Evolutionary conservation across 2,797 vertebrate genomes (phyloP), one percentile per base, ranked within the genome.

Genomic region (Diglossa cyanea): DNA sequence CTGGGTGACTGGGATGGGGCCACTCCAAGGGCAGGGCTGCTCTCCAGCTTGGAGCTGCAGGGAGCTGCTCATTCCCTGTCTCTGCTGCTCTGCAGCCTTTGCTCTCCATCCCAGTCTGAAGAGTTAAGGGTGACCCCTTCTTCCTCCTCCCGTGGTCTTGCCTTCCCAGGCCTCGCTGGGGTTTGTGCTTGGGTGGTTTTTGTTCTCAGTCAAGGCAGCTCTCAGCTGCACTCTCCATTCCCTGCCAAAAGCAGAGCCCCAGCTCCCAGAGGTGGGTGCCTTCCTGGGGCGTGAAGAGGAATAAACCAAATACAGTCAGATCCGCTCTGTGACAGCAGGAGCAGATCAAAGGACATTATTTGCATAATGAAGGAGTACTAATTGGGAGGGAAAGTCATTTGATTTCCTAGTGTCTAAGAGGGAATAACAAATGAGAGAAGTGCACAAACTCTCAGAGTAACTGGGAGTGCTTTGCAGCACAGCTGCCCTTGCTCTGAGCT

Each of bases 281-380:
- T 94, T 96, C 80, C 88, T 82, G 80, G 80, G 84, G 51, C 67
- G 3, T 75, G 62, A 66, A 66, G 83, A 86, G 80, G 74, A 78
- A 81, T 85, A 94, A 94, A 95, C 87, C 88, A 95, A 92, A 91
- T 37, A 70, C 2, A 35, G 92, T 94, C 94, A 92, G 92, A 90
- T 95, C 92, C 39, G 80, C 83, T 94, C 79, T 19, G 66, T 92
- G 92, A 95, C 92, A 96, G 95, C 90, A 88, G 93, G 84, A 95
- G 47, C 93, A 89, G 92, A 96, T 97, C 94, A 97, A 97, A 95
- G 88, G 94, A 95, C 84, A 58, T 90, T 92, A 95, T 96, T 97
- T 97, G 95, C 93, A 95, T 97, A 95, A 96, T 94, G 94, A 93
- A 95, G 88, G 82, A 94, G 91, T 92, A 82, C 93, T 97, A 96